A percentile compares a stretch with the other conserved stretches of the same genome.
These are phyloP conservation scores for Itoplectis maculator DNA, from an alignment of 2,888 invertebrate species.

Conservation along the genomic window DNA sequence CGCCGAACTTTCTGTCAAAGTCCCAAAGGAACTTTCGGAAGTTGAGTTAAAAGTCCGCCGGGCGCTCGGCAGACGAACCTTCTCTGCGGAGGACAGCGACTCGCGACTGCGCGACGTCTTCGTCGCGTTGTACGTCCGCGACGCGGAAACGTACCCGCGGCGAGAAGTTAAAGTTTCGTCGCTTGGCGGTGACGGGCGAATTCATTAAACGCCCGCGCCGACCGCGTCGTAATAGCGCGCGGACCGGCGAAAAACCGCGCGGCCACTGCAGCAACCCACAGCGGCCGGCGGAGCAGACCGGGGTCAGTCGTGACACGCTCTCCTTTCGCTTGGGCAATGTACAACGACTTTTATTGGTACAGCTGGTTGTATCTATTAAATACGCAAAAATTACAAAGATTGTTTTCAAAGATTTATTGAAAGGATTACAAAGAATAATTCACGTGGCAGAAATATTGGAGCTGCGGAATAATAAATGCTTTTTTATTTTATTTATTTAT, in stretches of 20 bases:
- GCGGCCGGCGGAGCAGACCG: too few species aligned
- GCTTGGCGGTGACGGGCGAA: constrained; percentile 64
- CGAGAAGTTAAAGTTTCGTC: constrained; percentile 59
- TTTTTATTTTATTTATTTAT: too few species aligned
- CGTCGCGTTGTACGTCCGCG: too few species aligned
- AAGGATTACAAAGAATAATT: too few species aligned
- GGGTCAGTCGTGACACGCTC: too few species aligned
- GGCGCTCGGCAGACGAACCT: background rate
- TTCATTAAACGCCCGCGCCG: constrained; percentile 66
- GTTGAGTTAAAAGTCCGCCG: constrained; percentile 50
- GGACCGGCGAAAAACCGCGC: constrained; percentile 36
- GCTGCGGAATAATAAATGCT: too few species aligned
- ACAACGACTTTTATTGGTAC: too few species aligned
- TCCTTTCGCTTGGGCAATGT: too few species aligned
- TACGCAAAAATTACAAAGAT: too few species aligned
- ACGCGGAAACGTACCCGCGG: constrained; percentile 4
- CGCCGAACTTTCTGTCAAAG: constrained; percentile 39
- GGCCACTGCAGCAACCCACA: constrained; percentile 25
- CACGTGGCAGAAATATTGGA: too few species aligned
- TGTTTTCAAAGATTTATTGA: too few species aligned
- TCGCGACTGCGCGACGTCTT: constrained; percentile 37
- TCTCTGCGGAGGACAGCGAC: constrained; percentile 24
- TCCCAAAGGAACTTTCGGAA: constrained; percentile 10
- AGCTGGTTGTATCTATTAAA: too few species aligned
- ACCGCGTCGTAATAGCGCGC: constrained; percentile 7